Base-by-base conservation (phyloP, 2,888 invertebrate species). In the Maniola hyperantus region DNA sequence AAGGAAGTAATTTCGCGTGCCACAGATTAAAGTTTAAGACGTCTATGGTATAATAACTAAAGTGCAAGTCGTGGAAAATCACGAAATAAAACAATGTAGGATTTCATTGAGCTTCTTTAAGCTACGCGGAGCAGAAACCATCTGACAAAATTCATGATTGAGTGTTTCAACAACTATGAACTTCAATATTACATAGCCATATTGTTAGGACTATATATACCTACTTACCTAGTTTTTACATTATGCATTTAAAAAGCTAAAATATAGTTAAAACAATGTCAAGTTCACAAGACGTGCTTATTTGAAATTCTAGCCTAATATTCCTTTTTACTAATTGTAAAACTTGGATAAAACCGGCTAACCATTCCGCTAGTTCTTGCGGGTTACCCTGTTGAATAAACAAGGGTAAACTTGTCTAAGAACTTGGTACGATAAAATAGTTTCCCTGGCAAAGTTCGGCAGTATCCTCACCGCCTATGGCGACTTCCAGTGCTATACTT, bases 31-130 rank as follows among this genome's bases (percentile, higher is more conserved):
- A 53, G 34, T 53, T 53, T 33, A 42, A 57, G 20, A 20, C 42
- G 42, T 42, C 39, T 59, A 57, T 20, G 58, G 62, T 26, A 13
- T 10, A 5, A 10, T 39, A 39, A 67, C 64, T 65, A 62, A 67
- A 65, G 57, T 58, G 48, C 51, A 62, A 66, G 18, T 50, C 39
- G 46, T 18, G 64, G 61, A 54, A 69, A 69, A 69, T 67, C 62
- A 65, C 65, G 61, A 42, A 26, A 59, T 46, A 44, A 42, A 26
- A 59, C 58, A 44, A 59, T 33, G 54, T 58, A 54, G 36, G 58
- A 67, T 65, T 69, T 54, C 57, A 69, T 67, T 69, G n/a, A n/a
- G n/a, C n/a, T n/a, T n/a, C n/a, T 48, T 67, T 65, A 65, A 67
- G 66, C 58, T 59, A 8, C 44, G 58, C 46, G 8, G 6, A 44